phyloP scores from a whole-genome alignment of 2,113 vertebrate species.

The Drymodes brunneopygia region DNA sequence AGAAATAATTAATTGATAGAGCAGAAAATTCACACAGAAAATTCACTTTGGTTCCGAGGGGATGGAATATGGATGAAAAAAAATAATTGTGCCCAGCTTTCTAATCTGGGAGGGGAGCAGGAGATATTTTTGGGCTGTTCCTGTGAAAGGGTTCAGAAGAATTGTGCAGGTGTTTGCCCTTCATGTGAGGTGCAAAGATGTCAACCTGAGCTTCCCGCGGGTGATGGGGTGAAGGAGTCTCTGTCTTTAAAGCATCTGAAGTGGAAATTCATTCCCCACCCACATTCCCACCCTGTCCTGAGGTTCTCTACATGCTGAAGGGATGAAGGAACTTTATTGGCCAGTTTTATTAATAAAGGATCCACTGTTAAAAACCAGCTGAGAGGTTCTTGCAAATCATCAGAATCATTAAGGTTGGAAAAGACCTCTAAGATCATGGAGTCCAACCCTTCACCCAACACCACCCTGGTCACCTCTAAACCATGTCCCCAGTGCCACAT shows the following conservation, averaged over 20 bases:
- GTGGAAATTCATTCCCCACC: not conserved
- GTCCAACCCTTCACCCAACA: not conserved
- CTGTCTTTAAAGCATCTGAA: not conserved
- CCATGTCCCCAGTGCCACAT: not conserved
- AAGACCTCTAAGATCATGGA: accelerated
- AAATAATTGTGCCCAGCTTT: not conserved
- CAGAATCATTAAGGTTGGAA: not conserved
- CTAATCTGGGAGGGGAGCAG: not conserved
- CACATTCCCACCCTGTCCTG: accelerated
- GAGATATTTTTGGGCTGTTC: not conserved
- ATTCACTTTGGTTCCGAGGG: accelerated
- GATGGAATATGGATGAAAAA: not conserved
- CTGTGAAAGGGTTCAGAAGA: not conserved
- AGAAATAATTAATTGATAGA: not conserved
- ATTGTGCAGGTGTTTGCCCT: not conserved
- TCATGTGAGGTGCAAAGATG: not conserved
- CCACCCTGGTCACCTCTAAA: not conserved
- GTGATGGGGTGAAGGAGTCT: not conserved
- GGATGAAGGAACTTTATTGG: not conserved
- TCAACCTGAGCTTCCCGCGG: not conserved
- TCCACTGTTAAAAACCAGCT: not conserved
- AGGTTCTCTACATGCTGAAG: accelerated
- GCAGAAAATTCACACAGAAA: not conserved
- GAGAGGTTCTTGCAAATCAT: not conserved
- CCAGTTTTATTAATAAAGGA: not conserved